These are phyloP conservation scores for Petrophora chlorosata DNA, from an alignment of 2,888 invertebrate genomes.

Conservation along the genomic window DNA sequence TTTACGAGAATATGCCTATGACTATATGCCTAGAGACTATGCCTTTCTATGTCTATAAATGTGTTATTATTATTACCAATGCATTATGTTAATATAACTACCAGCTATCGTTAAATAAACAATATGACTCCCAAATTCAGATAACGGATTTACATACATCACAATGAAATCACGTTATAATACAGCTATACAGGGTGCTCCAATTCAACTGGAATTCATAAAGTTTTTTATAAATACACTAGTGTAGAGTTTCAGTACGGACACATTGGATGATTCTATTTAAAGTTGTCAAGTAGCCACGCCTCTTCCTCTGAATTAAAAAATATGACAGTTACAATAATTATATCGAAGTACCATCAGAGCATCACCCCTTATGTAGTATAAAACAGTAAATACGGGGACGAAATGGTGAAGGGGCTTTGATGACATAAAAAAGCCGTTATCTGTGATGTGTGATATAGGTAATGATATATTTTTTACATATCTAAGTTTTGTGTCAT, in stretches of 20 bases:
- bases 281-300: conserved; percentile 70
- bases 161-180: conserved; percentile 31
- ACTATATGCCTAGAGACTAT: neutral
- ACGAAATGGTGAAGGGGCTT: conserved; percentile 23
- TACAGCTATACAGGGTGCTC: conserved; percentile 19
- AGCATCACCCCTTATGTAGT: conserved; percentile 56
- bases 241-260: conserved; percentile 64
- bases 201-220: conserved; percentile 25
- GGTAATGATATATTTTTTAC: neutral
- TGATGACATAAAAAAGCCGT: conserved; percentile 9
- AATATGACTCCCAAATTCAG: conserved; percentile 22
- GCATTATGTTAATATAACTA: too few relatives aligned
- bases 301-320: conserved; percentile 69
- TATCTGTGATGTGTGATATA: neutral
- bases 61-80: too few relatives aligned
- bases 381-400: conserved; percentile 43
- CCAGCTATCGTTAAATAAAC: conserved; percentile 24
- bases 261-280: conserved; percentile 57
- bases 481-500: neutral
- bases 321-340: conserved; percentile 64
- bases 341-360: too few relatives aligned
- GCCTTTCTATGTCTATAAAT: neutral
- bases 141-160: conserved; percentile 26
- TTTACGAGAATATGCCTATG: neutral
- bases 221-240: too few relatives aligned